A percentile compares a stretch with the other conserved stretches of the same genome.
These are phyloP conservation scores for Chaetodon trifasciatus DNA, from an alignment of 2,797 vertebrate genomes.

Conservation along the genomic window DNA sequence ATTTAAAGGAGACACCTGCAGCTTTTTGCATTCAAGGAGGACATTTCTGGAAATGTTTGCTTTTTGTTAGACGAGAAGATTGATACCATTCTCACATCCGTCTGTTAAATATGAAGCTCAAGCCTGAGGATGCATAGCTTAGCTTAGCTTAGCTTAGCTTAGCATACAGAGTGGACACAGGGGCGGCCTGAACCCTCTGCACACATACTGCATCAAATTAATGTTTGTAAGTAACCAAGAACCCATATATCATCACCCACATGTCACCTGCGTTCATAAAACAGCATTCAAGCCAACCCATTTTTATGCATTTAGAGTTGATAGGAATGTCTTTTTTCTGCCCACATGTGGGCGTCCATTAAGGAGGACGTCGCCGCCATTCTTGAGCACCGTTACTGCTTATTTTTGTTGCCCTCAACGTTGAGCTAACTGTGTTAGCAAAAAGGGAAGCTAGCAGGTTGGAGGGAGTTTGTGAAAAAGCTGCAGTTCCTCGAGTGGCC, in stretches of 20 bases:
- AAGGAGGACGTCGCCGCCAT: not conserved
- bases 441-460: not conserved
- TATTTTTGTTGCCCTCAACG: not conserved
- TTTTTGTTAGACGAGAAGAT: no score
- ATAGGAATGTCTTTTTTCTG: not conserved
- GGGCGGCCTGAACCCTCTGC: no score
- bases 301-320: not conserved
- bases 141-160: conserved; percentile 11
- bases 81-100: no score
- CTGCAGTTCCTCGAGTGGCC: no score
- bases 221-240: no score
- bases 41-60: not conserved
- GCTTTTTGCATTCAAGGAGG: not conserved
- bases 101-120: not conserved
- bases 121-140: not conserved
- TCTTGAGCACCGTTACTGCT: not conserved
- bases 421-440: not conserved
- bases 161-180: not conserved
- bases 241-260: no score
- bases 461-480: no score
- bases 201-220: no score
- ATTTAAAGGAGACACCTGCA: not conserved
- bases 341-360: not conserved
- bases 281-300: not conserved
- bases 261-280: no score